Evolutionary conservation across 2,888 invertebrate species (phyloP), one percentile per base, ranked within the genome.

Genomic region (Zygaena filipendulae): DNA sequence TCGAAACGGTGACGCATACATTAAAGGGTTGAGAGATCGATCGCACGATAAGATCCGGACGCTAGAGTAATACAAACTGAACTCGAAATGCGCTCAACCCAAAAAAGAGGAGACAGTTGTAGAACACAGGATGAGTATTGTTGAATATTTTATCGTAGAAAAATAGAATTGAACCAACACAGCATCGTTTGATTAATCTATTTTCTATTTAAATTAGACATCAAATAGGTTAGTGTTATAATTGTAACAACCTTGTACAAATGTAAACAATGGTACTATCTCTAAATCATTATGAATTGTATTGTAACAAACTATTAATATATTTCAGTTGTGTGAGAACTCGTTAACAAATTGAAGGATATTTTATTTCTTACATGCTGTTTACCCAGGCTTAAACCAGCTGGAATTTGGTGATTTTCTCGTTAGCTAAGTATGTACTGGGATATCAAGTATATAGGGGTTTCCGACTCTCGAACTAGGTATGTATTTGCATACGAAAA

Each of bases 11-110:
- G 60, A 64, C 59, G 67, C 60, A 62, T 62, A 63, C 52, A 60
- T 62, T 59, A 66, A 75, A 75, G 74, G 72, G 74, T 72, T 70
- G 52, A 60, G 59, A 64, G 62, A 66, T 56, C 54, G 70, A 77
- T 74, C 60, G 55, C 11, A 43, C 47, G 75, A 75, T 75, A 74
- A 72, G 64, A 62, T 58, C 48, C 47, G 47, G 47, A 53, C 57
- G 55, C 48, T 55, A 54, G 53, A 59, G 57, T 59, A 71, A 67
- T 64, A 70, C 66, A 66, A 70, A 75, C 59, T 71, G n/a, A 64
- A 64, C 71, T 70, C 56, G 63, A 63, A 25, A 16, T 26, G 26
- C 30, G 56, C 52, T 50, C 52, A 50, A 53, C 49, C 56, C 51
- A 66, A 69, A n/a, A 68, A 66, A 62, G 61, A 66, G 59, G 57